A percentile compares a stretch with the other conserved stretches of the same genome.
These are phyloP conservation scores for Elephas maximus DNA, from an alignment of 2,113 vertebrate genomes.

Conservation along the genomic window DNA sequence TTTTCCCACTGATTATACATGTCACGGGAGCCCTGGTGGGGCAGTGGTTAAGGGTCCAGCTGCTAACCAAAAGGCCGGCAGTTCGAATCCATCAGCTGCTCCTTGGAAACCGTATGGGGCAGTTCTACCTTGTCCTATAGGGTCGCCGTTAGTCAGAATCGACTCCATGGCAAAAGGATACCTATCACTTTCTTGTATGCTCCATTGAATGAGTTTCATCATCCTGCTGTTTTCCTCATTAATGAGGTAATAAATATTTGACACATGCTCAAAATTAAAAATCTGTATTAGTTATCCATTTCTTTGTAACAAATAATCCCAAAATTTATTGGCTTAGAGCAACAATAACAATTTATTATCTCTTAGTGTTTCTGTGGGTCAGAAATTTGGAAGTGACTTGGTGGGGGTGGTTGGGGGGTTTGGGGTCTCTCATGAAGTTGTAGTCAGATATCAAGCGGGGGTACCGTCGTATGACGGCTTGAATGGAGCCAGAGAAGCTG, in stretches of 20 bases:
- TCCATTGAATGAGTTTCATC: not conserved
- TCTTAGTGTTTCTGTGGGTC: not conserved
- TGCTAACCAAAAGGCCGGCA: too few species aligned
- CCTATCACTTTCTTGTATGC: not conserved
- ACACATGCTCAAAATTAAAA: not conserved
- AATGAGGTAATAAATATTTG: constrained; percentile 33
- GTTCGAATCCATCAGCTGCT: too few species aligned
- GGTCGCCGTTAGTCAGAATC: too few species aligned
- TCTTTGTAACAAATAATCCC: not conserved
- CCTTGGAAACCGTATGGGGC: too few species aligned
- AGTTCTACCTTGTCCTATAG: too few species aligned
- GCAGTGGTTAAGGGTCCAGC: too few species aligned
- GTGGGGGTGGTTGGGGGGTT: not conserved
- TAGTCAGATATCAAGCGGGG: not conserved
- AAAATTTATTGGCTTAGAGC: not conserved
- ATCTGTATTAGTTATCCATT: not conserved
- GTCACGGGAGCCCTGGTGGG: too few species aligned
- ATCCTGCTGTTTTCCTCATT: not conserved
- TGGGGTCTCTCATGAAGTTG: not conserved
- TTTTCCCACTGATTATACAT: not conserved
- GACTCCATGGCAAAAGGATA: too few species aligned
- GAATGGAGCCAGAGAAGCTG: not conserved
- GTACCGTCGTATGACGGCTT: not conserved
- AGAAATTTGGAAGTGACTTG: constrained; percentile 1
- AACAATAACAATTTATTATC: not conserved